phyloP scores from a whole-genome alignment of 1,140 invertebrate species.

The Cataglyphis hispanica region DNA sequence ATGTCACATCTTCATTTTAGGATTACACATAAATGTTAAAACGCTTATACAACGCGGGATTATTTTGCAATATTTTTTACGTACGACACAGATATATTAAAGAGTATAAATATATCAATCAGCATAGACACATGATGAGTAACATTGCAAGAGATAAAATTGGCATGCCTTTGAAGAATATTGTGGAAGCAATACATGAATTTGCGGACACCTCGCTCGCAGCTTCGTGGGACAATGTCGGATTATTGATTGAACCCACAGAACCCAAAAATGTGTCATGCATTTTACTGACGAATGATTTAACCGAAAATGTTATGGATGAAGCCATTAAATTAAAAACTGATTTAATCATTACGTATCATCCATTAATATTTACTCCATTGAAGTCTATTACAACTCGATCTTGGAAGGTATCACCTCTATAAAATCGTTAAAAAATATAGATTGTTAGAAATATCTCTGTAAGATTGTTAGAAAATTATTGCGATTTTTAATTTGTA shows the following conservation, averaged over 20 bases:
- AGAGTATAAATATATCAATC: slow-evolving; percentile 16
- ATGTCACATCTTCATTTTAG: slow-evolving; percentile 44
- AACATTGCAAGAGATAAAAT: slow-evolving; percentile 18
- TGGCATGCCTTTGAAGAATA: slow-evolving; percentile 87
- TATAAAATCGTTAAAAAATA: background rate
- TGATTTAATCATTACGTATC: slow-evolving; percentile 97
- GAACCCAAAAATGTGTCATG: slow-evolving; percentile 88
- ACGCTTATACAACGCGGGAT: background rate
- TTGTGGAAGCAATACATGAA: slow-evolving; percentile 89
- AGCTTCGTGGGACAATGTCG: slow-evolving; percentile 98
- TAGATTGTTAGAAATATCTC: background rate
- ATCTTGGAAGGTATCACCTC: slow-evolving; percentile 90
- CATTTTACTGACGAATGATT: slow-evolving; percentile 97
- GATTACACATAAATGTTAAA: slow-evolving; percentile 46
- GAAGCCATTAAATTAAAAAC: slow-evolving; percentile 92
- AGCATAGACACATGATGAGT: slow-evolving; percentile 57
- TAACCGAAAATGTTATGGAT: slow-evolving; percentile 95
- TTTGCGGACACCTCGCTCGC: slow-evolving; percentile 92
- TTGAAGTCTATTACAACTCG: slow-evolving; percentile 91
- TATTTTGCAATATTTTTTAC: background rate
- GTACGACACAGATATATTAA: background rate
- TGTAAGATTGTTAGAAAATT: background rate
- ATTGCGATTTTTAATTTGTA: slow-evolving; percentile 20
- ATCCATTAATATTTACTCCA: slow-evolving; percentile 96
- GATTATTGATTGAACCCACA: slow-evolving; percentile 94